phyloP scores from a whole-genome alignment of 2,113 vertebrate genomes.

The Mormyrus iriodes region DNA sequence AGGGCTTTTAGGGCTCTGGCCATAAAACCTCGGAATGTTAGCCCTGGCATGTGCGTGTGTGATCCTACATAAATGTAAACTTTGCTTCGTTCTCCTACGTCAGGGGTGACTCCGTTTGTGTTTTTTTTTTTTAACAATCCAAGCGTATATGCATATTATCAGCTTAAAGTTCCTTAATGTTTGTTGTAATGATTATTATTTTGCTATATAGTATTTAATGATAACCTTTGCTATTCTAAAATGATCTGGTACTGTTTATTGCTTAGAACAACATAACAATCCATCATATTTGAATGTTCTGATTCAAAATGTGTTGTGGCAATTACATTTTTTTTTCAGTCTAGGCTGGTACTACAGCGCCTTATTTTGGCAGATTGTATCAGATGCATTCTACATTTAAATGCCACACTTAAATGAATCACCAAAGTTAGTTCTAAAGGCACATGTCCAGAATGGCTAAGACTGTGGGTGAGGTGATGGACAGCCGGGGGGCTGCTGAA shows the following conservation, averaged over 20 bases:
- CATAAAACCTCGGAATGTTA: too few relatives aligned
- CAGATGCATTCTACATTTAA: neutral
- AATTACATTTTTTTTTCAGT: neutral
- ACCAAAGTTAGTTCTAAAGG: neutral
- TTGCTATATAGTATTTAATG: neutral
- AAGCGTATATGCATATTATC: neutral
- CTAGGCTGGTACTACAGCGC: neutral
- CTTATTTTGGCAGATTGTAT: neutral
- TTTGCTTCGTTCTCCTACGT: neutral
- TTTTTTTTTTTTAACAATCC: neutral
- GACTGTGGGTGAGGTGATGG: neutral
- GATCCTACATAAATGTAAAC: too few relatives aligned
- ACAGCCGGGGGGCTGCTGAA: neutral
- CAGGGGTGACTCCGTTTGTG: neutral
- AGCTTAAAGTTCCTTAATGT: neutral
- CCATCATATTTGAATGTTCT: neutral
- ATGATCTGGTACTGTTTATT: neutral
- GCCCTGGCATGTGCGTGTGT: too few relatives aligned
- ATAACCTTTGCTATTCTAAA: neutral
- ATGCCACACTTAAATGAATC: neutral
- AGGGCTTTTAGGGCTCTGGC: too few relatives aligned
- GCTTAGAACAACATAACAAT: neutral
- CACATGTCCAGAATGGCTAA: neutral
- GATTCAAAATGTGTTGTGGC: neutral
- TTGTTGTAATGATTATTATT: neutral